A percentile compares a stretch with the other conserved stretches of the same genome.
Conservation (phyloP, 2,888 invertebrate genomes). For the Hypolimnas misippus region DNA sequence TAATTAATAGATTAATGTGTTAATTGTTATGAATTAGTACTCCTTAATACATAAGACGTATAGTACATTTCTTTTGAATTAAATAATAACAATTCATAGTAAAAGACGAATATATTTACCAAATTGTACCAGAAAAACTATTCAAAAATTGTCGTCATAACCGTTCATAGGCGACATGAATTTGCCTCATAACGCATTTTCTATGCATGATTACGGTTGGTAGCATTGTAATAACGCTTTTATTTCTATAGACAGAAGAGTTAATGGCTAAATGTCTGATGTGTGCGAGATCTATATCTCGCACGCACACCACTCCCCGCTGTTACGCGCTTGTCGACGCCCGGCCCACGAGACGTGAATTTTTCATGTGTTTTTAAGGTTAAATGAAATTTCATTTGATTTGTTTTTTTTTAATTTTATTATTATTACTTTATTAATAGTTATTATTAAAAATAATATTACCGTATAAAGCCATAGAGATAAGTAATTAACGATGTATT, state of each 20-base stretch:
- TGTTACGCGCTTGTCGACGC: slow-evolving; percentile 19
- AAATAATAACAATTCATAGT: background rate
- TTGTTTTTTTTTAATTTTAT: no score
- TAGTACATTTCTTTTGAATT: no score
- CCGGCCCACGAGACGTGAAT: slow-evolving; percentile 18
- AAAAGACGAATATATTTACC: no score
- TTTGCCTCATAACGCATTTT: background rate
- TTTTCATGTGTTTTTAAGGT: slow-evolving; percentile 14
- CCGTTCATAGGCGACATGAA: background rate
- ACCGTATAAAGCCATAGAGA: no score
- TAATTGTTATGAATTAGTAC: background rate
- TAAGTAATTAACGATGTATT: no score
- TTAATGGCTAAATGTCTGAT: background rate
- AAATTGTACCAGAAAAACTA: background rate
- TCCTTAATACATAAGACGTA: no score
- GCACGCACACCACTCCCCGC: slow-evolving; percentile 16
- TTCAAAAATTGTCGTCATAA: no score
- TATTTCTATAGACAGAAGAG: background rate
- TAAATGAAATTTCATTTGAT: slow-evolving; percentile 3
- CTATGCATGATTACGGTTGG: slow-evolving; percentile 3
- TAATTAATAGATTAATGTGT: background rate
- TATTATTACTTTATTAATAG: no score
- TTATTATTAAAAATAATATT: no score
- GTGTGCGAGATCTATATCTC: slow-evolving; percentile 31
- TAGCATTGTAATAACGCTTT: background rate